phyloP scores from a whole-genome alignment of 2,113 vertebrate genomes.

The Hystrix brachyura region DNA sequence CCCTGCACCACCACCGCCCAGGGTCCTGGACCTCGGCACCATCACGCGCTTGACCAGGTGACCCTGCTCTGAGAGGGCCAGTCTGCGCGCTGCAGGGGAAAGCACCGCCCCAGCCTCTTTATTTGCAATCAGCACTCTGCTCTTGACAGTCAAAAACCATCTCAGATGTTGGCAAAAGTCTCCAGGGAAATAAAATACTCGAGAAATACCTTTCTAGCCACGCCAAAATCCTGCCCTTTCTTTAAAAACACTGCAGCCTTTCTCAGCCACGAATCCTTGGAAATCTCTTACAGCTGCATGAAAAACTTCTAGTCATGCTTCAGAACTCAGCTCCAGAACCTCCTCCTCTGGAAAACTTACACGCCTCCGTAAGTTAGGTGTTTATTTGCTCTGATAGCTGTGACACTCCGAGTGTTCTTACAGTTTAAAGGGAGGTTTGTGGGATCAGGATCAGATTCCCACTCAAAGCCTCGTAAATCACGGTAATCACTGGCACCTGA shows the following conservation, averaged over 20 bases:
- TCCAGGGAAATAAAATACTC: neutral
- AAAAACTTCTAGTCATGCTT: neutral
- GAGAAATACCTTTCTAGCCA: neutral
- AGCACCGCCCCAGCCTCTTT: too few species aligned
- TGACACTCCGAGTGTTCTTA: neutral
- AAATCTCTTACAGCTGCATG: neutral
- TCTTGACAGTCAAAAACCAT: neutral
- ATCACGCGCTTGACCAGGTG: neutral
- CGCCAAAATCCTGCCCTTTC: neutral
- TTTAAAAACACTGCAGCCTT: neutral
- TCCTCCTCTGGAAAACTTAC: neutral
- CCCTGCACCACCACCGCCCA: too few species aligned
- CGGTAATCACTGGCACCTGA: neutral
- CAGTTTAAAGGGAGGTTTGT: neutral
- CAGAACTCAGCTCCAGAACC: neutral
- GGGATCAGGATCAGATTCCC: too few species aligned
- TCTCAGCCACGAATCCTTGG: neutral
- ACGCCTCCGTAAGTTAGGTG: too few species aligned
- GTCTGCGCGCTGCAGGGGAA: neutral
- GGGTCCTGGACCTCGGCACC: neutral
- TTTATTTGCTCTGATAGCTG: neutral
- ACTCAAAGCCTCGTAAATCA: neutral
- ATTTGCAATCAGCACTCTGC: neutral
- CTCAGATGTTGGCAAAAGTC: neutral
- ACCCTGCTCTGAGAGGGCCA: neutral